Percentiles rank a stretch among this genome's conserved stretches.
phyloP scores from a whole-genome alignment of 2,888 invertebrate genomes.

The Papilio demoleus region DNA sequence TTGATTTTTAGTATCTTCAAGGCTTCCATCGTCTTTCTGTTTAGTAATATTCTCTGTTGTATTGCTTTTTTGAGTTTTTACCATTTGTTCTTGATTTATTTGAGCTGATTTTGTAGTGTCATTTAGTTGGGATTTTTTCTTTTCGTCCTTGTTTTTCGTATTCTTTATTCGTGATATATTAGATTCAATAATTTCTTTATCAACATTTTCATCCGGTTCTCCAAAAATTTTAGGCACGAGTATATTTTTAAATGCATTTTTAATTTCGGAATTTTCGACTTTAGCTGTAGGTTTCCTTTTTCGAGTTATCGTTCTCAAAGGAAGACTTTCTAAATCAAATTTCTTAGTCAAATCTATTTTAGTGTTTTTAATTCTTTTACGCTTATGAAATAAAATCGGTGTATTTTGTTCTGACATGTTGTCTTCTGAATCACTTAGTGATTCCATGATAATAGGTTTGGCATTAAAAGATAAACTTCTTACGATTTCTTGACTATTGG shows the following conservation, averaged over 20 bases:
- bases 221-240: constrained; percentile 58
- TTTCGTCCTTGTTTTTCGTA: constrained; percentile 50
- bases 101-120: constrained; percentile 45
- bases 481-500: constrained; percentile 74
- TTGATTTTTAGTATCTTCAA: neutral
- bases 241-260: constrained; percentile 53
- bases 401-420: constrained; percentile 58
- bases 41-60: neutral
- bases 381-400: constrained; percentile 56
- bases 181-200: constrained; percentile 64
- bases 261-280: constrained; percentile 49
- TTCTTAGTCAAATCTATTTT: constrained; percentile 64
- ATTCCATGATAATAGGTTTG: constrained; percentile 53
- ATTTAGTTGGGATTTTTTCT: constrained; percentile 46
- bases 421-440: constrained; percentile 69
- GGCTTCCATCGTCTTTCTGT: constrained; percentile 1
- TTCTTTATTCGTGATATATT: constrained; percentile 65
- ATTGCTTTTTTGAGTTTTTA: neutral
- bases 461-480: constrained; percentile 52
- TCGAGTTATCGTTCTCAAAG: constrained; percentile 66
- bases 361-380: constrained; percentile 44
- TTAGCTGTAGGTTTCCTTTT: constrained; percentile 68
- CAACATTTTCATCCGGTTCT: constrained; percentile 63
- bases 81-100: constrained; percentile 33
- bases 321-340: constrained; percentile 60